Evolutionary conservation across 2,113 vertebrate species (phyloP), one percentile per base, ranked within the genome.

Genomic region (Pygoscelis adeliae): DNA sequence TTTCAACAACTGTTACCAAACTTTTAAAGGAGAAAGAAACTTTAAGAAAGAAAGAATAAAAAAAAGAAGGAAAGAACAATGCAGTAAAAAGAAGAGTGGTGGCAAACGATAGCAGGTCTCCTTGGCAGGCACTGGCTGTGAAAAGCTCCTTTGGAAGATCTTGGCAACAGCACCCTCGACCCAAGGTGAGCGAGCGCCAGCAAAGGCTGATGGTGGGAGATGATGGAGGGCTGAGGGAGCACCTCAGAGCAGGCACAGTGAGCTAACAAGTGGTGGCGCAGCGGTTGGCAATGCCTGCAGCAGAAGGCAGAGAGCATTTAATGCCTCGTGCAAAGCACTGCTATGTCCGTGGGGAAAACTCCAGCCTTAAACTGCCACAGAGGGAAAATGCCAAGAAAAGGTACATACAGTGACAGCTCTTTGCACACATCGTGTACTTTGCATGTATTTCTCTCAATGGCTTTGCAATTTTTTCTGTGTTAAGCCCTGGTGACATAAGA

Each of bases 221-320:
- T 2, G 5, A 18, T 0, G 4, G 36, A 58, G 65, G 55, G 58
- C 36, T 27, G 25, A 66, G 42, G 40, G 32, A 76, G 20, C 10
- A 25, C 15, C 34, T 49, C 0, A 0, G 81, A 32, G 34, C 62
- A 27, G 46, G 27, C 5, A 59, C 50, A 50, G 32, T 0, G 3
- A 69, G 22, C 15, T 74, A 34, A 27, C 4, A 42, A 30, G 40
- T 30, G 21, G 20, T 0, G 1, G 44, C 5, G 17, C 50, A 90
- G 76, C 11, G 6, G 44, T 4, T 4, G 1, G 34, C 40, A 80
- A 47, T 2, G 12, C 52, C 38, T 15, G 27, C 44, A 58, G 63
- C 30, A 38, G 27, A 66, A 27, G n/a, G 61, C 4, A 10, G 44
- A 49, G 9, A 42, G 32, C 3, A 9, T 40, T 73, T 29, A 46